Conservation (phyloP, 2,888 invertebrate genomes). For the Lumbricus terrestris region DNA sequence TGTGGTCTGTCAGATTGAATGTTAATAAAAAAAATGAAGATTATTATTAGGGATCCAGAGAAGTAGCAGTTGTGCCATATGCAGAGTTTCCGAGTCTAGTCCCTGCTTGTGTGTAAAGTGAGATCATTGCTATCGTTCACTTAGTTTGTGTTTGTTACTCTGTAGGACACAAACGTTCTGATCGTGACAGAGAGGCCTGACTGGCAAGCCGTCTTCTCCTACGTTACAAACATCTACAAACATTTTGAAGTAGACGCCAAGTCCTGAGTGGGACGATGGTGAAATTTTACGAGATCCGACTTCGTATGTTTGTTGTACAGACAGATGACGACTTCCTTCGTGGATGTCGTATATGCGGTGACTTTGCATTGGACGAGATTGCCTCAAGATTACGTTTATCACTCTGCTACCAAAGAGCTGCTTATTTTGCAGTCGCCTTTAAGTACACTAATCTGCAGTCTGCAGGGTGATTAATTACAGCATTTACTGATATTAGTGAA, state of each 20-base stretch:
- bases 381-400: background rate
- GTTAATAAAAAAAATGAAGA: too few relatives aligned
- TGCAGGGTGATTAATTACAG: background rate
- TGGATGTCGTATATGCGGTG: background rate
- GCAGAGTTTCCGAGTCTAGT: background rate
- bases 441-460: too few relatives aligned
- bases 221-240: slow-evolving; percentile 85
- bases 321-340: background rate
- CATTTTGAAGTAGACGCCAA: slow-evolving; percentile 54
- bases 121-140: background rate
- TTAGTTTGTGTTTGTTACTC: background rate
- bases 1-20: too few relatives aligned
- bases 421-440: too few relatives aligned
- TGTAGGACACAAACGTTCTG: slow-evolving; percentile 90
- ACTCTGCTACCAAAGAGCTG: too few relatives aligned
- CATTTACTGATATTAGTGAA: background rate
- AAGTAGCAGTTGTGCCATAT: background rate
- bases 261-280: background rate
- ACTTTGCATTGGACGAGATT: background rate
- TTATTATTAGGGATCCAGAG: too few relatives aligned
- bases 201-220: slow-evolving; percentile 94
- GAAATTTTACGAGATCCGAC: background rate
- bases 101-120: background rate
- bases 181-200: slow-evolving; percentile 89
- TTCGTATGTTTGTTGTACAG: background rate